These are phyloP conservation scores for Enteromius viviparus DNA, from an alignment of 2,797 vertebrate genomes.

Conservation along the genomic window DNA sequence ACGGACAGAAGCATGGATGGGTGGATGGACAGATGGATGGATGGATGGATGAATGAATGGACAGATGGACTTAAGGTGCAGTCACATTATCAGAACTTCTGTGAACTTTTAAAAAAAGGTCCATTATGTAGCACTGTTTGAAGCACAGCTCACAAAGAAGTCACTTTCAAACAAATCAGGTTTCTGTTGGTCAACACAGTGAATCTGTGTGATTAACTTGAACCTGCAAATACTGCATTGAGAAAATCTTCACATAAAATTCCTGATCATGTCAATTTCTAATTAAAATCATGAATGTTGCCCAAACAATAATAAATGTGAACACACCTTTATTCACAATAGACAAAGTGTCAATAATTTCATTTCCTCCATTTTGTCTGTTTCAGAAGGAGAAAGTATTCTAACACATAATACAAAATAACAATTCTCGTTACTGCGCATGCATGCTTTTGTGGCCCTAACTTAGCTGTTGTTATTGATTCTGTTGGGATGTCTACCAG, in stretches of 20 bases:
- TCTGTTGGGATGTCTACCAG: too few relatives aligned
- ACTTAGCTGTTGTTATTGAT: too few relatives aligned
- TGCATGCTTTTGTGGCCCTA: too few relatives aligned
- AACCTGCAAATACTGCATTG: background rate
- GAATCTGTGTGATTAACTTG: background rate
- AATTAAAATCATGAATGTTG: background rate
- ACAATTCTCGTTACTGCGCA: conserved; percentile 18
- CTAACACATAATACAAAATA: conserved; percentile 55
- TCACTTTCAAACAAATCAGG: background rate
- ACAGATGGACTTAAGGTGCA: background rate
- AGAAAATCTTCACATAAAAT: background rate
- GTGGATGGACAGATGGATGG: background rate
- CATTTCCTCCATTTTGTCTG: too few relatives aligned
- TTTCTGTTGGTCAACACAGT: background rate
- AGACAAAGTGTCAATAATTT: too few relatives aligned
- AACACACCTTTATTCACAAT: background rate
- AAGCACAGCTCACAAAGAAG: background rate
- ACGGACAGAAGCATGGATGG: too few relatives aligned
- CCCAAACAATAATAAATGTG: background rate
- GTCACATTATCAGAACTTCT: background rate
- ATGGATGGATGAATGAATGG: too few relatives aligned
- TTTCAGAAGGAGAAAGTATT: background rate
- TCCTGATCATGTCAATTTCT: background rate
- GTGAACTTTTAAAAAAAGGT: background rate
- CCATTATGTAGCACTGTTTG: background rate